phyloP scores from a whole-genome alignment of 53 echinoderm and acorn worm species.

The Echinometra lucunter region DNA sequence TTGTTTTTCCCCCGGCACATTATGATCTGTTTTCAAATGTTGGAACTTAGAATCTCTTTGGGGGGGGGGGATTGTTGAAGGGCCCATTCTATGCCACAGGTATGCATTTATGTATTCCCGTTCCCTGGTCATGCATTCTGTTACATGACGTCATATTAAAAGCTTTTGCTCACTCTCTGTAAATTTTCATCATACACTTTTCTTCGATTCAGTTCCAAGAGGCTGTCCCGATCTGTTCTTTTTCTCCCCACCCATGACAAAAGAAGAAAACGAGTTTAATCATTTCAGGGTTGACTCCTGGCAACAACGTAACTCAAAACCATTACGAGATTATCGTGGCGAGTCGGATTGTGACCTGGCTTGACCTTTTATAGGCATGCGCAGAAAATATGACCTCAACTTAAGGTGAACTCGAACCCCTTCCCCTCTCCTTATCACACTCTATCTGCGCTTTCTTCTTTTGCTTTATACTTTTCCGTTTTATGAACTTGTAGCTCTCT shows the following conservation, averaged over 20 bases:
- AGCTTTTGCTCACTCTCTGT: neutral
- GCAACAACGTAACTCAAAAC: constrained; percentile 49
- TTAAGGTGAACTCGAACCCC: neutral
- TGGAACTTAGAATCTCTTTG: neutral
- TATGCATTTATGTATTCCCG: neutral
- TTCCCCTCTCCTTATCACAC: neutral
- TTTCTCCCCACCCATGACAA: neutral
- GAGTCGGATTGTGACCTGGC: constrained; percentile 21
- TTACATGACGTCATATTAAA: neutral
- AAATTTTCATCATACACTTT: neutral
- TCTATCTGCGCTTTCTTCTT: neutral
- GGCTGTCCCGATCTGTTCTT: neutral
- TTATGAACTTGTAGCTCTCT: no score
- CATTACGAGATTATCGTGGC: constrained; percentile 56
- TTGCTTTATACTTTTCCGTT: neutral
- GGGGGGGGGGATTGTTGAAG: neutral
- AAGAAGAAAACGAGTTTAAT: neutral
- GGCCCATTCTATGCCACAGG: neutral
- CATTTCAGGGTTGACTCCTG: constrained; percentile 22
- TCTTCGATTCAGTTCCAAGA: neutral
- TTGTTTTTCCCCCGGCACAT: neutral
- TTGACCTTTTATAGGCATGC: constrained; percentile 54
- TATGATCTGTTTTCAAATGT: neutral
- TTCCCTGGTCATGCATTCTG: neutral
- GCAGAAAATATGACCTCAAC: constrained; percentile 23